phyloP scores from a whole-genome alignment of 2,888 invertebrate genomes.

The Deilephila elpenor region DNA sequence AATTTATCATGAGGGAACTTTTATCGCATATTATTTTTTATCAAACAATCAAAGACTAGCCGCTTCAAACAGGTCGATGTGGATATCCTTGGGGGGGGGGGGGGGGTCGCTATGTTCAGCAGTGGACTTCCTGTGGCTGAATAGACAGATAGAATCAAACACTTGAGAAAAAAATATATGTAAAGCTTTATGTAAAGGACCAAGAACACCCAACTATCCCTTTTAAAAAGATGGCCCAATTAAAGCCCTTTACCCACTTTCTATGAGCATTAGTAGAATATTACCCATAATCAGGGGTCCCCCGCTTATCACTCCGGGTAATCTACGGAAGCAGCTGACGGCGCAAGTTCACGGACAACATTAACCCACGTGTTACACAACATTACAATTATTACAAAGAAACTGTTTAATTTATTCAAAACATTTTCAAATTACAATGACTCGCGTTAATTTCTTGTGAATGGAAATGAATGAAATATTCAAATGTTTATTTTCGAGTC shows the following conservation, averaged over 20 bases:
- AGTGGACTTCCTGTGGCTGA: no score
- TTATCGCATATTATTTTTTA: no score
- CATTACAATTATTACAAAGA: conserved; percentile 19
- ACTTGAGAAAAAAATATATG: no score
- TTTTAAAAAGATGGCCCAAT: background rate
- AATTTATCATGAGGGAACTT: no score
- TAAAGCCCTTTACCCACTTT: background rate
- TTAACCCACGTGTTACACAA: conserved; percentile 14
- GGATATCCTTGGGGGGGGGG: no score
- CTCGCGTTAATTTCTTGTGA: conserved; percentile 20
- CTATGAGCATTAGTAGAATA: background rate
- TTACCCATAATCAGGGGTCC: background rate
- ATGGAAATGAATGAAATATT: conserved; percentile 22
- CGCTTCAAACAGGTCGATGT: no score
- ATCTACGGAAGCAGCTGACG: conserved; percentile 13
- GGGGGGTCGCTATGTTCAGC: no score
- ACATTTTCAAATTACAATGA: conserved; percentile 19
- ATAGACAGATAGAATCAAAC: no score
- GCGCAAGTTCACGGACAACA: conserved; percentile 16
- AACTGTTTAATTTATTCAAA: conserved; percentile 13
- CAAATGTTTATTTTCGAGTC: background rate
- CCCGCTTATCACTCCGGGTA: background rate
- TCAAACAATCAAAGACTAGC: no score
- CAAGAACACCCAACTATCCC: background rate
- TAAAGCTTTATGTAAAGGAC: no score